Conservation (phyloP, 2,888 invertebrate species). For the Harpagoxenus sublaevis region DNA sequence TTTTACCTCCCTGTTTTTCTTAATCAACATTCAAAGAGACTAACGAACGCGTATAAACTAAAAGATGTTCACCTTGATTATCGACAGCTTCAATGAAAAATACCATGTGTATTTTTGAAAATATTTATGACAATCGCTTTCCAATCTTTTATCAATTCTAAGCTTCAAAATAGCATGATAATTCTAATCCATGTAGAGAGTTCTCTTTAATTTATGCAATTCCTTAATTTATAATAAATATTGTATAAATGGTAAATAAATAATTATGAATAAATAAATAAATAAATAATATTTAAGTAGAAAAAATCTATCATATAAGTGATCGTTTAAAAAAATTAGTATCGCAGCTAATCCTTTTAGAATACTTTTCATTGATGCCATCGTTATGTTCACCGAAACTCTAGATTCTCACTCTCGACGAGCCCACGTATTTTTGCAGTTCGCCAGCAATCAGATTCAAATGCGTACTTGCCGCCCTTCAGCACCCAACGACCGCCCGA, state of each 20-base stretch:
- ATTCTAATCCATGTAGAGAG: neutral
- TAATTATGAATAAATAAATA: neutral
- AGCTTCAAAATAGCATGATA: neutral
- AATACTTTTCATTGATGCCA: neutral
- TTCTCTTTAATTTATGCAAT: neutral
- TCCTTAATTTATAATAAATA: neutral
- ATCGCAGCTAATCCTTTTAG: neutral
- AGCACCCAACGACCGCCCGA: slow-evolving; percentile 88
- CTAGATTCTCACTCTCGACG: slow-evolving; percentile 27
- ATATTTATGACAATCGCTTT: neutral
- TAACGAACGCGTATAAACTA: neutral
- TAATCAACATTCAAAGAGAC: slow-evolving; percentile 5
- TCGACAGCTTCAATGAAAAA: neutral
- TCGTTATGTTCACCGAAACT: neutral
- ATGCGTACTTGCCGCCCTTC: slow-evolving; percentile 88
- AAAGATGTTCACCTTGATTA: neutral
- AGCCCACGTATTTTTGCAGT: slow-evolving; percentile 86
- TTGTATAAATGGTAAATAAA: neutral
- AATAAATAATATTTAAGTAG: neutral
- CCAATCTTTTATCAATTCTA: neutral
- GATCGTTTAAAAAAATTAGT: neutral
- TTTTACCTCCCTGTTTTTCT: neutral
- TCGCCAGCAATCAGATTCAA: slow-evolving; percentile 87
- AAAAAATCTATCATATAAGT: neutral
- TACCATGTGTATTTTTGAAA: neutral